These are phyloP conservation scores for Ophion slaviceki DNA, from an alignment of 2,888 invertebrate genomes.

Conservation along the genomic window DNA sequence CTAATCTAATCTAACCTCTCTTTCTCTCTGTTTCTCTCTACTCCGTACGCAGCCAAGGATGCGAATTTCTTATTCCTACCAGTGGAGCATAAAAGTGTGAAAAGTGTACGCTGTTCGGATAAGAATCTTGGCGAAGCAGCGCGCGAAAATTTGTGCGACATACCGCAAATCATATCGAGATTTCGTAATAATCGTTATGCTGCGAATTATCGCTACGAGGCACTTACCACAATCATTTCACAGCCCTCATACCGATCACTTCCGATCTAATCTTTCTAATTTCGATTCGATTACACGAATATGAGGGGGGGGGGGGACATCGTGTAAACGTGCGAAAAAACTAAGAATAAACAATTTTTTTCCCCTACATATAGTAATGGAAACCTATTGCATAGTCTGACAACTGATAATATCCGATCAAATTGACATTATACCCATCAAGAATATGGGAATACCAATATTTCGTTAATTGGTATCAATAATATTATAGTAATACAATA, in stretches of 20 bases:
- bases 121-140: conserved; percentile 6
- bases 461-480: neutral
- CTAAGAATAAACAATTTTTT: neutral
- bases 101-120: conserved; percentile 18
- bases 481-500: too few species aligned
- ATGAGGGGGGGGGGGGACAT: neutral
- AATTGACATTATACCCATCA: neutral
- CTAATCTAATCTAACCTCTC: too few species aligned
- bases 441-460: neutral
- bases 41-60: neutral
- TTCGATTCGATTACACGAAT: neutral
- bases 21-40: neutral
- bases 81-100: conserved; percentile 11
- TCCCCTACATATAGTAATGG: neutral
- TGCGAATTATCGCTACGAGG: conserved; percentile 25
- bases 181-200: conserved; percentile 27
- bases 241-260: neutral
- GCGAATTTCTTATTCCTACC: neutral
- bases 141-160: conserved; percentile 26
- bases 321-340: neutral
- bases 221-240: conserved; percentile 6
- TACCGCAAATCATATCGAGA: conserved; percentile 12
- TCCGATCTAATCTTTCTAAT: neutral
- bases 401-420: neutral
- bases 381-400: neutral